Conservation (phyloP, 2,797 vertebrate genomes). For the Anas capensis region DNA sequence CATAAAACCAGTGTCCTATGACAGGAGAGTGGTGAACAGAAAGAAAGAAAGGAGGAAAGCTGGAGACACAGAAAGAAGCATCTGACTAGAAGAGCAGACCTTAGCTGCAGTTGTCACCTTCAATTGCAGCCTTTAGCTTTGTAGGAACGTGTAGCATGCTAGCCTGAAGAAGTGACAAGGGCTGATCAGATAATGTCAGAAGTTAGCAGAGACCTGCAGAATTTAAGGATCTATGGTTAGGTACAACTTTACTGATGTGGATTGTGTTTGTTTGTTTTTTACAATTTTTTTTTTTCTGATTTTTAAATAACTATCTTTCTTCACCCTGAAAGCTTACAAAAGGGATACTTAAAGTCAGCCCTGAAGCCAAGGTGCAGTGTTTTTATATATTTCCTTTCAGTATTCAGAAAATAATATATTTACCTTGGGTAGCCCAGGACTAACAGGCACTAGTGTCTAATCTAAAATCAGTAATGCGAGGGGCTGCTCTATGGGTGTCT, state of each 20-base stretch:
- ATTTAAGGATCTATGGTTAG: not conserved
- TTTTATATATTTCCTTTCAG: not conserved
- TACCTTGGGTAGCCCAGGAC: not conserved
- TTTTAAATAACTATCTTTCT: not conserved
- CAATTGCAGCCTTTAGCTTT: not conserved
- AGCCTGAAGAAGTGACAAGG: not conserved
- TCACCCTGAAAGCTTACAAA: not conserved
- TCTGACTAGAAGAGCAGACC: not conserved
- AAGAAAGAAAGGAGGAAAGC: not conserved
- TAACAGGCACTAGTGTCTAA: not conserved
- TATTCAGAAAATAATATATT: not conserved
- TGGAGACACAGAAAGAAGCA: not conserved
- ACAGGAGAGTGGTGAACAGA: not conserved
- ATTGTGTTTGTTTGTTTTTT: not conserved
- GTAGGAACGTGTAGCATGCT: not conserved
- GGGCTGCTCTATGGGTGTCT: not conserved
- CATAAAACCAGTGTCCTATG: not conserved
- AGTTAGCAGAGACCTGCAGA: not conserved
- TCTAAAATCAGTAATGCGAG: not conserved
- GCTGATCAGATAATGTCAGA: not conserved
- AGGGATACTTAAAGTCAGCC: not conserved
- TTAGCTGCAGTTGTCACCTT: conserved; percentile 36
- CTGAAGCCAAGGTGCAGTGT: not conserved
- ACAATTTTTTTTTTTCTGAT: not conserved
- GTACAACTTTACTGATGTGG: not conserved